phyloP scores from a whole-genome alignment of 1,140 invertebrate species.

The Ylistrum balloti region DNA sequence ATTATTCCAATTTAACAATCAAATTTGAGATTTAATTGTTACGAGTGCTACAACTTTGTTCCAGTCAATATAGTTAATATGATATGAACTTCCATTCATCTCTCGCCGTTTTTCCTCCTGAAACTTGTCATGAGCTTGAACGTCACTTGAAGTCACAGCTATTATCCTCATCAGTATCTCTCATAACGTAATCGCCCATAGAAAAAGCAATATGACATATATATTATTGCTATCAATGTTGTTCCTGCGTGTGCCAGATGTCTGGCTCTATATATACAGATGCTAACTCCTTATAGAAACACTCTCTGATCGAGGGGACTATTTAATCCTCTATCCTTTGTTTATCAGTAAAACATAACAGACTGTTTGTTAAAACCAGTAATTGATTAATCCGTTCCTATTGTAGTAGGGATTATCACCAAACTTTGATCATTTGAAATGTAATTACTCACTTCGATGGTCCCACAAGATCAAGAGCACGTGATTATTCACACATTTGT shows the following conservation, averaged over 20 bases:
- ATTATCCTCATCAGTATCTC: background rate
- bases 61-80: no score
- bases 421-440: background rate
- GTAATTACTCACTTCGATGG: background rate
- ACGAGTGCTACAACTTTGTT: no score
- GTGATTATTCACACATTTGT: background rate
- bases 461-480: background rate
- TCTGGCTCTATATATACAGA: background rate
- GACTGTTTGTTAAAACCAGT: background rate
- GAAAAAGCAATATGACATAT: background rate
- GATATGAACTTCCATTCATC: no score
- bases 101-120: no score
- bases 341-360: background rate
- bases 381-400: slow-evolving; percentile 15
- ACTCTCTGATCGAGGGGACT: background rate
- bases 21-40: no score
- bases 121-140: no score
- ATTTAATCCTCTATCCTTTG: background rate
- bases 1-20: no score
- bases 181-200: background rate
- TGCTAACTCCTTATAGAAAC: background rate
- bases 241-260: background rate
- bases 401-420: background rate
- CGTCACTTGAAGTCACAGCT: background rate
- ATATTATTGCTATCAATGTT: background rate